Evolutionary conservation across 2,113 vertebrate genomes (phyloP).

Genomic region (Struthio camelus): DNA sequence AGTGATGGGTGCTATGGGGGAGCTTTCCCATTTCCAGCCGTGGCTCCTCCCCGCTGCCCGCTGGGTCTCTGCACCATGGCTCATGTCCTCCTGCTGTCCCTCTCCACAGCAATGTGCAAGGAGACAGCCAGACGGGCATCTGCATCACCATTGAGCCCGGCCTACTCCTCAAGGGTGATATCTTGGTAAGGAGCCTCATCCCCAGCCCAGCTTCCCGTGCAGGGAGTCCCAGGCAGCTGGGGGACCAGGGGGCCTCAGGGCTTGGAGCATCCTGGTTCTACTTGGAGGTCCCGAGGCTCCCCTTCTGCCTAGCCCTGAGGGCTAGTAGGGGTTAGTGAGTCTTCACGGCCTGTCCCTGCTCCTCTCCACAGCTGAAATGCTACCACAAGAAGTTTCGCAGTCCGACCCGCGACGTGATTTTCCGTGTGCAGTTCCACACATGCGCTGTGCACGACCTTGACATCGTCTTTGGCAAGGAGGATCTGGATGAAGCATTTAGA

Average conservation of each 20-base stretch:
- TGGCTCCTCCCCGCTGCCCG: background rate
- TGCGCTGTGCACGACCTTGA: constrained; percentile 94
- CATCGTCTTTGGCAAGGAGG: constrained; percentile 92
- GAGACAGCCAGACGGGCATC: constrained; percentile 96
- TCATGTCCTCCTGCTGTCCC: background rate
- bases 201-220: rapidly evolving
- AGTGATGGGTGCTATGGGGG: background rate
- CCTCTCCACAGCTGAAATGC: constrained; percentile 87
- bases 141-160: constrained; percentile 99
- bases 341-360: background rate
- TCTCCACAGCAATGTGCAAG: constrained; percentile 88
- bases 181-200: constrained; percentile 86
- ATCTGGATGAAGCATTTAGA: constrained; percentile 96
- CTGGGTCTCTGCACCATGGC: background rate
- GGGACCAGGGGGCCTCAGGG: rapidly evolving
- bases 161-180: constrained; percentile 95
- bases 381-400: constrained; percentile 96
- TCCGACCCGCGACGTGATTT: constrained; percentile 90
- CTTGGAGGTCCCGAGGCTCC: background rate
- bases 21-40: background rate
- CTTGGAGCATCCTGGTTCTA: rapidly evolving
- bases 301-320: background rate
- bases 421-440: constrained; percentile 97
- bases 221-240: background rate
- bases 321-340: background rate